Evolutionary conservation across 2,888 invertebrate genomes (phyloP).

Genomic region (Agrenia bidenticulata): DNA sequence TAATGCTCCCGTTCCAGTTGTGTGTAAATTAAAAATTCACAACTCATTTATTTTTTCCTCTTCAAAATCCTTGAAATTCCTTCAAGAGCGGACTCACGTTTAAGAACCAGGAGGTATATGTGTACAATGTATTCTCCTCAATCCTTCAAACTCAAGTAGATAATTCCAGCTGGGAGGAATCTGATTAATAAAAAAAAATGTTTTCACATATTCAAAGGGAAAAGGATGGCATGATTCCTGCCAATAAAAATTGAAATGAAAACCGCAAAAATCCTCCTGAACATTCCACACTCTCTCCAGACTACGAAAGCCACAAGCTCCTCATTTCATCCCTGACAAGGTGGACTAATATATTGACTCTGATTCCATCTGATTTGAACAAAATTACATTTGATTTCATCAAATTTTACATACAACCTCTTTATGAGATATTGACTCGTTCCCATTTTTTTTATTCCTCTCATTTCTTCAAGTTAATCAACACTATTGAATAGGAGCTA

Average conservation of each 20-base stretch:
- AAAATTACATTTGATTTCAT: slow-evolving; percentile 3
- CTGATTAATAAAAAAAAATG: no score
- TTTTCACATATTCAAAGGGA: no score
- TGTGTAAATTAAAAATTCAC: slow-evolving; percentile 15
- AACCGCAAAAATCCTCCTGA: background rate
- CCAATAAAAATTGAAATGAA: slow-evolving; percentile 3
- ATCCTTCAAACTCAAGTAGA: background rate
- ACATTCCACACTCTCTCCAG: background rate
- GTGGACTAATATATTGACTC: slow-evolving; percentile 8
- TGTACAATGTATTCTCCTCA: background rate
- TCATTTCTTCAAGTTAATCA: no score
- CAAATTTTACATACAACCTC: background rate
- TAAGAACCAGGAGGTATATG: background rate
- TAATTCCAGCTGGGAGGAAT: slow-evolving; percentile 3
- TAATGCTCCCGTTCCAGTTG: slow-evolving; percentile 17
- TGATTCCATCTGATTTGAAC: slow-evolving; percentile 13
- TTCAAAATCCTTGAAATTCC: slow-evolving; percentile 14
- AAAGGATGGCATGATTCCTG: slow-evolving; percentile 8
- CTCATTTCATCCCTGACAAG: background rate
- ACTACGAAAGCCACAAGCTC: background rate
- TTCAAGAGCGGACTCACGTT: slow-evolving; percentile 10
- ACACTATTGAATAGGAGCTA: no score
- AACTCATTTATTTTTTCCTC: background rate
- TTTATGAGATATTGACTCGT: slow-evolving; percentile 1
- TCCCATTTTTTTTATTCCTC: background rate